A percentile compares a stretch with the other conserved stretches of the same genome.
phyloP scores from a whole-genome alignment of 1,140 invertebrate genomes.

The Aplysia californica region DNA sequence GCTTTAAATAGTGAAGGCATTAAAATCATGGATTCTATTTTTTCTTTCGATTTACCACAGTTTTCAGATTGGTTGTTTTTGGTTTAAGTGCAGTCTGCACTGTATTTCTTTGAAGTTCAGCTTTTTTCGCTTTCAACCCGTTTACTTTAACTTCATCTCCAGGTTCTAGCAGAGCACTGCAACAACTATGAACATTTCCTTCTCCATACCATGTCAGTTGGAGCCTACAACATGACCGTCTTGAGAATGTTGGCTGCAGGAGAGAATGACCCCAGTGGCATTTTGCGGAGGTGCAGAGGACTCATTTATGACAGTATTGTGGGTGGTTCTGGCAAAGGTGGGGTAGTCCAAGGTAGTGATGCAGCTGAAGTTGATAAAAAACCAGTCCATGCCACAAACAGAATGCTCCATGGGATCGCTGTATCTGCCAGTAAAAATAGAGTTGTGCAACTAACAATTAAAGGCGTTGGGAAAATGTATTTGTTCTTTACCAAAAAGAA shows the following conservation, averaged over 20 bases:
- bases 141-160: no score
- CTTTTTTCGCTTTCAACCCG: no score
- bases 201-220: constrained; percentile 10
- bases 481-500: constrained; percentile 16
- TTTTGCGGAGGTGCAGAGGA: not conserved
- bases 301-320: constrained; percentile 20
- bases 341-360: not conserved
- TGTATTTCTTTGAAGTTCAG: no score
- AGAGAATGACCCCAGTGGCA: not conserved
- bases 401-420: constrained; percentile 19
- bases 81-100: no score
- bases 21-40: no score
- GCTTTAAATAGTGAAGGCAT: no score
- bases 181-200: constrained; percentile 7
- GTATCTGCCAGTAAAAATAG: not conserved
- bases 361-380: not conserved
- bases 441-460: not conserved
- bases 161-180: not conserved
- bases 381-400: constrained; percentile 6
- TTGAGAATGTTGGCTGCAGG: not conserved
- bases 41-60: no score
- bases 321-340: not conserved
- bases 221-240: constrained; percentile 11
- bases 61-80: no score
- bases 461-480: constrained; percentile 7